Evolutionary conservation across 2,113 vertebrate genomes (phyloP).

Genomic region (Azemiops feae): DNA sequence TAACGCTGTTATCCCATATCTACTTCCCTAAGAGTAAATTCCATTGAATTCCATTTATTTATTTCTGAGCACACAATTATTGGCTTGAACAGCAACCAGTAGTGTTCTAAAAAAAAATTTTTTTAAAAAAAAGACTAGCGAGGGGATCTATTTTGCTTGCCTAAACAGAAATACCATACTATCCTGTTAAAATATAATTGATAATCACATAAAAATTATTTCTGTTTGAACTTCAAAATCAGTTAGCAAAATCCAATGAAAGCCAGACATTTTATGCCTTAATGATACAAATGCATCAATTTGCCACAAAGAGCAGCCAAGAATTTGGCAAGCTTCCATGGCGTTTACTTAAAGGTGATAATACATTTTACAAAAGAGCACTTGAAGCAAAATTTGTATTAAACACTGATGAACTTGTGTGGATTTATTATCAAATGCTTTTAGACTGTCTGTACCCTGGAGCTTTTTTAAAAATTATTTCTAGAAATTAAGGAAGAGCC

Average conservation of each 20-base stretch:
- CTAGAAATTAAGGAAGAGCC: constrained; percentile 53
- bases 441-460: constrained; percentile 64
- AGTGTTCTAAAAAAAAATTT: constrained; percentile 39
- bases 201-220: constrained; percentile 57
- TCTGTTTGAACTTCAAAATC: constrained; percentile 55
- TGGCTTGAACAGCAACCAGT: background rate
- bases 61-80: background rate
- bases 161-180: constrained; percentile 59
- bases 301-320: constrained; percentile 42
- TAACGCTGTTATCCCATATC: background rate
- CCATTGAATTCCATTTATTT: background rate
- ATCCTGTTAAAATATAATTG: constrained; percentile 58
- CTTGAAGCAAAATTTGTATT: constrained; percentile 62
- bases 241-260: constrained; percentile 59
- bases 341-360: constrained; percentile 70
- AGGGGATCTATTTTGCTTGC: constrained; percentile 47
- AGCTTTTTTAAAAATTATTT: constrained; percentile 59
- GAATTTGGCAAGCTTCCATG: constrained; percentile 54
- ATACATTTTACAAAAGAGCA: constrained; percentile 60
- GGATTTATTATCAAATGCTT: constrained; percentile 69
- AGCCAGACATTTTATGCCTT: constrained; percentile 52
- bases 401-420: constrained; percentile 51
- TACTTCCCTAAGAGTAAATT: background rate
- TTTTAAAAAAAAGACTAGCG: constrained; percentile 48
- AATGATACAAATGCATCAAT: constrained; percentile 58